These are phyloP conservation scores for Psittacula derbiana DNA, from an alignment of 2,797 vertebrate genomes.

Conservation along the genomic window DNA sequence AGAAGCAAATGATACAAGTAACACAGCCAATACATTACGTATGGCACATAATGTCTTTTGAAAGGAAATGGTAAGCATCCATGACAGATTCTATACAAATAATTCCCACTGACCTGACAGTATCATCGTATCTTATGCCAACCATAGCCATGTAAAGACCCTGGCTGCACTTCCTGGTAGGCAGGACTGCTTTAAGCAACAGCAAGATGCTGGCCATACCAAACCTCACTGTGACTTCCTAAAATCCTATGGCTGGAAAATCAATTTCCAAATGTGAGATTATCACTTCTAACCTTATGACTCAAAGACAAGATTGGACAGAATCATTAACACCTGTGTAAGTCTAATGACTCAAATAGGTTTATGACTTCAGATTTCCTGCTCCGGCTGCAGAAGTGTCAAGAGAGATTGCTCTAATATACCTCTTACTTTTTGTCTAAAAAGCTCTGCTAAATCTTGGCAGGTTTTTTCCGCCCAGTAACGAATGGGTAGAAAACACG, in stretches of 20 bases:
- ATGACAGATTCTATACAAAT: not conserved
- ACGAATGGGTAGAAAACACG: not conserved
- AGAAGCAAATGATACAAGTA: not conserved
- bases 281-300: not conserved
- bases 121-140: not conserved
- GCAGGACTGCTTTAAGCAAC: not conserved
- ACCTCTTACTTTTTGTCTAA: not conserved
- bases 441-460: not conserved
- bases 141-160: not conserved
- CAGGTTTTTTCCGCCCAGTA: not conserved
- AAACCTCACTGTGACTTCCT: not conserved
- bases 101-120: not conserved
- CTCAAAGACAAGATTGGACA: not conserved
- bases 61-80: not conserved
- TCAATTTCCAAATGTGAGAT: not conserved
- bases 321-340: not conserved
- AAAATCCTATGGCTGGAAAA: not conserved
- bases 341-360: not conserved
- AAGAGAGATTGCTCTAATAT: not conserved
- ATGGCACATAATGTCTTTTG: not conserved
- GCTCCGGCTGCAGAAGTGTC: not conserved
- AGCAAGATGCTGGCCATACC: not conserved
- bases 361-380: not conserved
- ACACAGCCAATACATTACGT: not conserved
- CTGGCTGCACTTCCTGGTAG: not conserved